Evolutionary conservation across 2,797 vertebrate genomes (phyloP), one percentile per base, ranked within the genome.

Genomic region (Loriculus beryllinus): DNA sequence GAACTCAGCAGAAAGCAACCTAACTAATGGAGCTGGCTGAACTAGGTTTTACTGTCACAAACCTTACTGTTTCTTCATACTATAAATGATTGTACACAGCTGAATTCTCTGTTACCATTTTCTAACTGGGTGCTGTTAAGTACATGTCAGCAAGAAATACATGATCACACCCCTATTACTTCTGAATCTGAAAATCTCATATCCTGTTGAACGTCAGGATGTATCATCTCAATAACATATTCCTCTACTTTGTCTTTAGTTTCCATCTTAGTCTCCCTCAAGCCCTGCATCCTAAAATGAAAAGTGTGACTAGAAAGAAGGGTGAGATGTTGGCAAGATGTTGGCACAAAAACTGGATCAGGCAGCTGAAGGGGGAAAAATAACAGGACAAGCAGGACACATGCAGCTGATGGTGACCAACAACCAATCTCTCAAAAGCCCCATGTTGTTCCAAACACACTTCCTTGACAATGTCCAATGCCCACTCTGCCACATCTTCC

Each of bases 391-490:
- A 43, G 64, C 25, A 47, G 64, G 51, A 35, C 42, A 59, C 39
- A 51, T 16, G 47, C 64, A 72, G 26, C 20, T 69, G 5, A 63
- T 75, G 23, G 19, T 47, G 47, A 76, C 6, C 13, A 35, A 33
- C 19, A 31, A 31, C 1, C 63, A 28, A 14, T 3, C 48, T 47
- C 42, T 57, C 75, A 52, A 33, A 75, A 76, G 19, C 31, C 42
- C 18, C 52, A 57, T 0, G 0, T 12, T 72, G 10, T 11, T 82
- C 59, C 75, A 70, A 14, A 59, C 3, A 1, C 2, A 10, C 20
- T 51, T 75, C 26, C 33, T 31, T 19, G 21, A 28, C 69, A n/a
- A 48, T 9, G 18, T 10, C 42, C 42, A 39, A 2, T 12, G 18
- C 6, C 33, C 13, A 21, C 15, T 35, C 28, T 62, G 45, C n/a